Base-by-base conservation (phyloP, 2,888 invertebrate genomes). In the Apocheima hispidaria region DNA sequence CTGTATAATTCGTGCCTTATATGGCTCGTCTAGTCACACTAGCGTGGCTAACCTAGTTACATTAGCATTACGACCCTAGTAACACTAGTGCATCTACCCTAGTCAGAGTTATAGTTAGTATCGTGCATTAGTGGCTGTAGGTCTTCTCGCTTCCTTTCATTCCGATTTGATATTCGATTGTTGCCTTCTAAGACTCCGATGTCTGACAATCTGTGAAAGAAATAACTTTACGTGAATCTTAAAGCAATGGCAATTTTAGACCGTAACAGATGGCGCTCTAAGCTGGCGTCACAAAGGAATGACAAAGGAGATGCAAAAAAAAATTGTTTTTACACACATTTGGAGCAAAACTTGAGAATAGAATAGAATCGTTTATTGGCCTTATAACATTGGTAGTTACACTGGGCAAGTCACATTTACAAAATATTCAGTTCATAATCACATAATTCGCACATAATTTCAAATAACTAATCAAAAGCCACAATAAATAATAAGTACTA, bases 71-170 rank as follows among this genome's bases (percentile, higher is more conserved):
- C 1, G 2, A 38, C 2, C 38, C 38, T 40, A 9, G n/a, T 43
- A 0, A 23, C 2, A 7, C 41, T 49, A 56, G 10, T 33, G 7
- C 28, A 14, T 1, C 35, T 53, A 43, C 33, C 41, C 66, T 83
- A 85, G 40, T 85, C 84, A 5, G 84, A 85, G 65, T 78, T 79
- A 65, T 83, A 83, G 33, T 71, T 73, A 9, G 82, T 77, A n/a
- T 91, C 91, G 60, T 87, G 86, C 86, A 93, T 92, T 1, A 93
- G 79, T 0, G 92, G 93, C 59, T 90, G 89, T 74, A 85, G 76
- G 57, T 93, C 92, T n/a, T 93, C 93, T 1, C 87, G 78, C 40
- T 79, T 82, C 65, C 78, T 86, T 16, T 90, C 87, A 14, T 79
- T 73, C 30, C 90, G 78, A 56, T 88, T 87, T 2, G 82, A 72